phyloP scores from a whole-genome alignment of 2,888 invertebrate species.

The Drosophila recens region DNA sequence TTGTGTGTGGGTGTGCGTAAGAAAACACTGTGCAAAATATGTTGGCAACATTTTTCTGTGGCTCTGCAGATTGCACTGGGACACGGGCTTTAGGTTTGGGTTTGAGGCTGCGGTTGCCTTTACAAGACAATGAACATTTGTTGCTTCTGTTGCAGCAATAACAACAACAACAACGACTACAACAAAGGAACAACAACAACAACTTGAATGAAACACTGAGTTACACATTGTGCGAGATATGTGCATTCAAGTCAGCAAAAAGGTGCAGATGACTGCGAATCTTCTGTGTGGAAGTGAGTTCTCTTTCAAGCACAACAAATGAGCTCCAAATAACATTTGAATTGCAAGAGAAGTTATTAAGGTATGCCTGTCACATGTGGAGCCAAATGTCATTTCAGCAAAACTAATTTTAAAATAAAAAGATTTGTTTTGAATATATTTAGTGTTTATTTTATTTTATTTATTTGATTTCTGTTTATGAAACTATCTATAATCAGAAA shows the following conservation, averaged over 20 bases:
- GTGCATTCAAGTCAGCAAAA: slow-evolving; percentile 34
- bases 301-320: not conserved
- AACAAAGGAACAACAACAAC: slow-evolving; percentile 3
- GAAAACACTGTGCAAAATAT: slow-evolving; percentile 67
- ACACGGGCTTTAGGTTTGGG: slow-evolving; percentile 23
- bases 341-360: not conserved
- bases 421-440: too few relatives aligned
- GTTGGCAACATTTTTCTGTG: slow-evolving; percentile 72
- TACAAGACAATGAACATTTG: slow-evolving; percentile 72
- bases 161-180: slow-evolving; percentile 11
- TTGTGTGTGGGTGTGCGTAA: slow-evolving; percentile 38
- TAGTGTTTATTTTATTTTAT: too few relatives aligned
- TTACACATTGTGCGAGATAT: slow-evolving; percentile 5
- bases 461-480: too few relatives aligned
- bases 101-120: slow-evolving; percentile 38
- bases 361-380: slow-evolving; percentile 73
- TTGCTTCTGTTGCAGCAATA: slow-evolving; percentile 49
- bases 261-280: slow-evolving; percentile 34
- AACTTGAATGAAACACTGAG: slow-evolving; percentile 10
- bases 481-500: too few relatives aligned
- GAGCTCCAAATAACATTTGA: slow-evolving; percentile 1
- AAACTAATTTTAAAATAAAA: slow-evolving; percentile 50
- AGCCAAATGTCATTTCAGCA: slow-evolving; percentile 84
- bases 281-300: not conserved
- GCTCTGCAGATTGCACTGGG: slow-evolving; percentile 73